phyloP scores from a whole-genome alignment of 2,113 vertebrate species.

The Vulpes ferrilata region DNA sequence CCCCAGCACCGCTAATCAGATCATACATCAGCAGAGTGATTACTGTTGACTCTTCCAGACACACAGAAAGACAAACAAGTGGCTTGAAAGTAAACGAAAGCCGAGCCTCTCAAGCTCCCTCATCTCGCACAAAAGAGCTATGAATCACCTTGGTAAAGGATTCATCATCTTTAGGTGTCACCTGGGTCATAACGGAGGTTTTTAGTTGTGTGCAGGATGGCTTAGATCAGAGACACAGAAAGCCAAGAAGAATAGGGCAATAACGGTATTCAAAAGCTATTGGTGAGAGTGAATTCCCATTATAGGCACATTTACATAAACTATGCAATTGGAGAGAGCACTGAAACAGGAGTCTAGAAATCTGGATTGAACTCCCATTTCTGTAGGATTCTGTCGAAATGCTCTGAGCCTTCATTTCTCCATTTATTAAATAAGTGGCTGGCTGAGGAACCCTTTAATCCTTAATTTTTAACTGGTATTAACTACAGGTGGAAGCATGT shows the following conservation, averaged over 20 bases:
- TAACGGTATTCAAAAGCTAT: neutral
- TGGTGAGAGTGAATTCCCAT: neutral
- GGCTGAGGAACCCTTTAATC: neutral
- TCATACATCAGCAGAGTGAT: conserved; percentile 66
- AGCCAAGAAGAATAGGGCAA: neutral
- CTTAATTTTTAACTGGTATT: neutral
- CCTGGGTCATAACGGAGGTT: conserved; percentile 42
- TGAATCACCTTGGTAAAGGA: conserved; percentile 61
- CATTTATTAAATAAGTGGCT: neutral
- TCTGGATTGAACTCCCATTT: neutral
- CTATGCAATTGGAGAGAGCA: neutral
- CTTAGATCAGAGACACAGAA: neutral
- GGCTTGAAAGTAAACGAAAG: conserved; percentile 51
- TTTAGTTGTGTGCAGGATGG: neutral
- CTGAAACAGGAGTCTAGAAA: neutral
- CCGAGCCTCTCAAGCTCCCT: neutral
- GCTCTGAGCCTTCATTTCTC: neutral
- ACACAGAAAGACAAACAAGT: conserved; percentile 72
- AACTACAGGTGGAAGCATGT: neutral
- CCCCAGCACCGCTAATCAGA: conserved; percentile 64
- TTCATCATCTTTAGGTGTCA: conserved; percentile 58
- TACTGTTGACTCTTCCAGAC: conserved; percentile 52
- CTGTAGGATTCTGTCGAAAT: neutral
- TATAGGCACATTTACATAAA: neutral
- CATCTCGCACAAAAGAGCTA: neutral